A percentile compares a stretch with the other conserved stretches of the same genome.
Conservation (phyloP, 2,888 invertebrate genomes). For the Drosophila pseudotalamancana region DNA sequence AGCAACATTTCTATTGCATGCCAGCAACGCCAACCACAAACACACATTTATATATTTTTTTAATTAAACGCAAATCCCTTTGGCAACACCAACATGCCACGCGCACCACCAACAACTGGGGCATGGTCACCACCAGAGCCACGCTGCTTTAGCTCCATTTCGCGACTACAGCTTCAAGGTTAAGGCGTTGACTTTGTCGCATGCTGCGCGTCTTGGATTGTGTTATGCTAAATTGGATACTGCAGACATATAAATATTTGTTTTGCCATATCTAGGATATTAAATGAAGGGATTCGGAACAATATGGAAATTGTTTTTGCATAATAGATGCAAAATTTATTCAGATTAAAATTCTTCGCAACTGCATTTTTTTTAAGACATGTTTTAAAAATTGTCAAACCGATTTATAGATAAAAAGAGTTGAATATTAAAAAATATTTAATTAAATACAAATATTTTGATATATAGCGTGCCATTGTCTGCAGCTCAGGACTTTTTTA, state of each 20-base stretch:
- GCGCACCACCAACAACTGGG: conserved; percentile 31
- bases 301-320: too few species aligned
- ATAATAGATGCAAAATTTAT: neutral
- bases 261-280: neutral
- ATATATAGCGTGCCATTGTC: too few species aligned
- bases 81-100: conserved; percentile 66
- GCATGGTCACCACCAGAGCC: conserved; percentile 21
- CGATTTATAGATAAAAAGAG: too few species aligned
- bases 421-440: too few species aligned
- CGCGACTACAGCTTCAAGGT: conserved; percentile 61
- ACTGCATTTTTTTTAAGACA: too few species aligned
- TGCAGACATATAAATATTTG: neutral
- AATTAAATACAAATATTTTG: too few species aligned
- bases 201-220: neutral
- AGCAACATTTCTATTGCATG: conserved; percentile 72
- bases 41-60: conserved; percentile 68
- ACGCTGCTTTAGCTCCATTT: conserved; percentile 27
- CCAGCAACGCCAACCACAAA: conserved; percentile 58
- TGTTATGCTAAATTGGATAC: conserved; percentile 6
- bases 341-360: too few species aligned
- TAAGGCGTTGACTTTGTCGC: conserved; percentile 50
- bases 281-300: neutral
- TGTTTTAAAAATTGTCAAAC: too few species aligned
- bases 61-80: conserved; percentile 77
- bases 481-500: neutral